Conservation (phyloP, 2,113 vertebrate species). For the Callipepla squamata region DNA sequence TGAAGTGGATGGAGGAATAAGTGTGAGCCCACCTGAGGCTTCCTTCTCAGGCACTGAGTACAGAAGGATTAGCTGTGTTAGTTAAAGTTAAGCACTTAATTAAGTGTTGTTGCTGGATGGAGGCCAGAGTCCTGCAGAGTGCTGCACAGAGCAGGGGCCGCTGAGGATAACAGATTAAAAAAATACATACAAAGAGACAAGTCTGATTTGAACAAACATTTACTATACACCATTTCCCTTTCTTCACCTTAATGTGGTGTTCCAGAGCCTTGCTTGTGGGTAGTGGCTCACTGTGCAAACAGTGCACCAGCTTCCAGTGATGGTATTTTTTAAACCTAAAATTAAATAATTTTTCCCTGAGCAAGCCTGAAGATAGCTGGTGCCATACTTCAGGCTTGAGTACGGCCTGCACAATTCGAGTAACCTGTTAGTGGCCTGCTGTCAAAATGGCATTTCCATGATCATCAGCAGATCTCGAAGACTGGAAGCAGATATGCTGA, state of each 20-base stretch:
- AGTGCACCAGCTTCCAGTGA: not conserved
- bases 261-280: not conserved
- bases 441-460: not conserved
- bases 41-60: not conserved
- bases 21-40: not conserved
- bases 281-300: not conserved
- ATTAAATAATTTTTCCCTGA: not conserved
- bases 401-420: not conserved
- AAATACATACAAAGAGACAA: not conserved
- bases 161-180: conserved; percentile 22
- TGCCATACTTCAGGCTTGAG: not conserved
- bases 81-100: conserved; percentile 52
- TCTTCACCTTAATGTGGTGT: not conserved
- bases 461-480: not conserved
- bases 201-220: conserved; percentile 41
- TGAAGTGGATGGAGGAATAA: not conserved
- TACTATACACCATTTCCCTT: not conserved
- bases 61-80: conserved; percentile 38
- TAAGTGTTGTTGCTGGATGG: conserved; percentile 45
- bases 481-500: not conserved
- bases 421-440: not conserved
- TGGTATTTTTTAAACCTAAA: not conserved
- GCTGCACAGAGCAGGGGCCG: conserved; percentile 12
- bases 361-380: not conserved
- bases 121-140: conserved; percentile 52